These are phyloP conservation scores for Apodemia mormo DNA, from an alignment of 2,888 invertebrate genomes.

Conservation along the genomic window DNA sequence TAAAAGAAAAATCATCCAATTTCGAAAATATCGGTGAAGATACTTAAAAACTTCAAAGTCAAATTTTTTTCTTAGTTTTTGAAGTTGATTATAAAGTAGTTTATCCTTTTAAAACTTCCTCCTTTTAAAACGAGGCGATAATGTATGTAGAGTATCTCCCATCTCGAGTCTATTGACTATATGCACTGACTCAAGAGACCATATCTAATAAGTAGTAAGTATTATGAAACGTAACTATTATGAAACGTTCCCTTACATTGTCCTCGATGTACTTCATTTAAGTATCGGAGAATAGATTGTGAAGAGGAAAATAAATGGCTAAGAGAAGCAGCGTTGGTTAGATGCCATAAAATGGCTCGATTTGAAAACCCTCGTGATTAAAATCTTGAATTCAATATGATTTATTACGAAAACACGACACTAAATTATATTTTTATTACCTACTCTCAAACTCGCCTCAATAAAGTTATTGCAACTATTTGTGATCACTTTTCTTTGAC, in stretches of 20 bases:
- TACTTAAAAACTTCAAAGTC: too few species aligned
- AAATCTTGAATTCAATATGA: conserved; percentile 18
- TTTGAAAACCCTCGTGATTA: conserved; percentile 4
- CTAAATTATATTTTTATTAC: conserved; percentile 10
- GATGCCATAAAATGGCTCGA: conserved; percentile 21
- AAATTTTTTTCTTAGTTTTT: too few species aligned
- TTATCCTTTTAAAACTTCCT: background rate
- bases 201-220: conserved; percentile 21
- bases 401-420: conserved; percentile 12
- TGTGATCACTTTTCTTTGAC: background rate
- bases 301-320: conserved; percentile 25
- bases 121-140: background rate
- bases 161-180: conserved; percentile 24
- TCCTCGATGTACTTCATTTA: conserved; percentile 23
- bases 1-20: too few species aligned
- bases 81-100: too few species aligned
- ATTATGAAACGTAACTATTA: conserved; percentile 20
- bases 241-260: conserved; percentile 22
- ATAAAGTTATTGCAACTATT: background rate
- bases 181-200: conserved; percentile 21
- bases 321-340: conserved; percentile 19
- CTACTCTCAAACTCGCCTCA: background rate
- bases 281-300: conserved; percentile 25
- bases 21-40: too few species aligned
- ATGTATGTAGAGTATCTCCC: conserved; percentile 18